Evolutionary conservation across 2,797 vertebrate species (phyloP), one percentile per base, ranked within the genome.

Genomic region (Phalanger gymnotis): DNA sequence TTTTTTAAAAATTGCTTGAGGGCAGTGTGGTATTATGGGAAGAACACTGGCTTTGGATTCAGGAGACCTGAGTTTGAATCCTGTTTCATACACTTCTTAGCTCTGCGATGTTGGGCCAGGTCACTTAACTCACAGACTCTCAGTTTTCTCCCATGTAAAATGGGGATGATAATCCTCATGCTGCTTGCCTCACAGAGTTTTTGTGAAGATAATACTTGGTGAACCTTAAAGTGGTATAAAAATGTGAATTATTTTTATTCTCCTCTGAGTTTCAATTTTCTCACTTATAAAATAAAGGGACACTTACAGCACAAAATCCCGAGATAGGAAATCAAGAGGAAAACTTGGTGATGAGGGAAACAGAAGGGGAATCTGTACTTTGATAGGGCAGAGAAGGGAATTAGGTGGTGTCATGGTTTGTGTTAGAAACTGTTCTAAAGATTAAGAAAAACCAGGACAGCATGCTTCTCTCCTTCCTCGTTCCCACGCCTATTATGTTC

Each of bases 341-440:
- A 40, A 40, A 73, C 61, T 14, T 61, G 16, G 34, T 73, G 22
- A 40, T 73, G 61, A 22, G 73, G 73, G 10, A 47, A 51, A 27
- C 73, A 87, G 40, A 87, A 47, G 73, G 40, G 40, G 25, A 87
- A 27, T 87, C 40, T 27, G 3, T 27, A 51, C 73, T 47, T 92
- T 91, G 92, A 89, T 66, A 54, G 90, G 30, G 30, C 91, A 11
- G 81, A 12, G 1, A 52, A 92, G 93, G 96, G 58, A 90, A 95
- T 95, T 93, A 96, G 98, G 96, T 90, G 90, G 95, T 51, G 95
- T 55, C 22, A 0, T 55, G 94, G 94, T 87, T 87, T 87, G 25
- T 51, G 22, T 51, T 47, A 87, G 40, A 87, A 87, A 87, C 40
- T 87, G 25, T 87, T 87, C 40, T 87, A 87, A 87, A 87, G 73